Evolutionary conservation across 2,113 vertebrate genomes (phyloP).

Genomic region (Tympanuchus pallidicinctus): DNA sequence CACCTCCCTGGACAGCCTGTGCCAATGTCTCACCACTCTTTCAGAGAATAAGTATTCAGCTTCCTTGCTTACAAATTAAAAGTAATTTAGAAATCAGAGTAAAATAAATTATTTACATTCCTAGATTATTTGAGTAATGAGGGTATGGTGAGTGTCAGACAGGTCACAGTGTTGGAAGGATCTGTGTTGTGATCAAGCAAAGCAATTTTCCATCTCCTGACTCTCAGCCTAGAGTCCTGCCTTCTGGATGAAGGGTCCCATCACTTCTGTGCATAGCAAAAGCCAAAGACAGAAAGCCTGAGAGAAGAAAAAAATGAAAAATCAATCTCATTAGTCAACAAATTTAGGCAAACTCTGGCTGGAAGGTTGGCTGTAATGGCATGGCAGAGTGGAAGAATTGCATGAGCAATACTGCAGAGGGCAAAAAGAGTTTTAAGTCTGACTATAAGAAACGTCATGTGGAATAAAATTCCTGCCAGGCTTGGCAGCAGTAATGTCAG

Average conservation of each 20-base stretch:
- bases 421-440: background rate
- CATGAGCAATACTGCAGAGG: accelerated
- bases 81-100: background rate
- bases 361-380: background rate
- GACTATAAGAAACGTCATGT: background rate
- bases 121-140: background rate
- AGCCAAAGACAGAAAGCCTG: background rate
- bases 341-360: background rate
- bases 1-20: too few relatives aligned
- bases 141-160: background rate
- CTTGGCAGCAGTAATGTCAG: background rate
- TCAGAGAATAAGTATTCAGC: background rate
- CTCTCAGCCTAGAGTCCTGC: background rate
- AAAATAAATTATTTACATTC: conserved; percentile 26
- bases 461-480: background rate
- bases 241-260: background rate
- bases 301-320: background rate
- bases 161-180: background rate
- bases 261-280: background rate
- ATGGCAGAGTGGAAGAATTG: background rate
- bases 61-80: conserved; percentile 23
- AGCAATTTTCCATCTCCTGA: background rate
- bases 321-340: background rate
- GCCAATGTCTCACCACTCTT: too few relatives aligned
- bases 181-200: background rate